phyloP scores from a whole-genome alignment of 2,888 invertebrate species.

The Dynastes grantii region DNA sequence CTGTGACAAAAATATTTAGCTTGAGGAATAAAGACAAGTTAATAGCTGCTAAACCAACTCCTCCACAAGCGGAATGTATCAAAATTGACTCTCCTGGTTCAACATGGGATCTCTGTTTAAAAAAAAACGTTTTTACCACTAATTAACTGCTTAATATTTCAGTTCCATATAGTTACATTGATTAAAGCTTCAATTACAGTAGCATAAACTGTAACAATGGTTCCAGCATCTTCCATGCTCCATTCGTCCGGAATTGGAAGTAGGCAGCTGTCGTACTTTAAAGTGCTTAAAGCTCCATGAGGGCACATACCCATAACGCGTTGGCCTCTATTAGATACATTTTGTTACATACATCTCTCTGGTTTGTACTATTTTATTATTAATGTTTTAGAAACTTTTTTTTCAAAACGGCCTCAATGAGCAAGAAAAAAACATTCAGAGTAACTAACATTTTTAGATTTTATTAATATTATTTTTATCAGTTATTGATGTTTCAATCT shows the following conservation, averaged over 20 bases:
- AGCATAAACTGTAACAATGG: slow-evolving; percentile 83
- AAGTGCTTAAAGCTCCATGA: slow-evolving; percentile 75
- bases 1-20: slow-evolving; percentile 81
- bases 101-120: not conserved
- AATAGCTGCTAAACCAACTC: slow-evolving; percentile 87
- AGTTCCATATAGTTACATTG: slow-evolving; percentile 59
- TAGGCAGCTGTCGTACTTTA: slow-evolving; percentile 74
- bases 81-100: slow-evolving; percentile 69
- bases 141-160: too few species aligned
- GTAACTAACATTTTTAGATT: too few species aligned
- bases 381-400: too few species aligned
- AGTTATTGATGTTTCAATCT: too few species aligned
- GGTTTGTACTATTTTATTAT: too few species aligned
- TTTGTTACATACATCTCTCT: not conserved
- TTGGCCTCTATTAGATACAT: slow-evolving; percentile 70
- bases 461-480: too few species aligned
- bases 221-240: slow-evolving; percentile 83
- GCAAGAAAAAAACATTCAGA: too few species aligned
- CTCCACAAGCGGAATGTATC: slow-evolving; percentile 78
- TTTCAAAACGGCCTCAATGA: too few species aligned
- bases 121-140: too few species aligned
- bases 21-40: slow-evolving; percentile 78
- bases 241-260: slow-evolving; percentile 83
- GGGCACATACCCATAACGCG: slow-evolving; percentile 79
- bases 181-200: slow-evolving; percentile 72